Base-by-base conservation (phyloP, 1,140 invertebrate species). In the Acromyrmex heyeri region DNA sequence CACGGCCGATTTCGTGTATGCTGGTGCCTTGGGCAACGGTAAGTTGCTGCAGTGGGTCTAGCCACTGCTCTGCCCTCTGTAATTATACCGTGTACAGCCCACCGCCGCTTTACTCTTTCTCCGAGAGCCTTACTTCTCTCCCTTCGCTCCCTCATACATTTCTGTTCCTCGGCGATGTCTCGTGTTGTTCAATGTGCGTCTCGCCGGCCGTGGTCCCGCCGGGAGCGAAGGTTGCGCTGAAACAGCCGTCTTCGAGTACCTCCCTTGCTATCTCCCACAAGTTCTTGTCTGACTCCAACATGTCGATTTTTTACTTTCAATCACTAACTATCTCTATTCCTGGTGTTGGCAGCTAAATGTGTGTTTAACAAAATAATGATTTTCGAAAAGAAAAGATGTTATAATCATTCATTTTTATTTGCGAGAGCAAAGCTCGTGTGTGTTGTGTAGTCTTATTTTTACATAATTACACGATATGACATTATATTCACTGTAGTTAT, bases 11-110 rank as follows among this genome's bases (percentile, higher is more conserved):
- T 93, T 92, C 85, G 92, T 91, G 89, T 90, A 91, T 88, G 70
- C 89, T 91, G 88, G 70, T 77, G 91, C 92, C 92, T 92, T 91
- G 79, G 92, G 92, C 91, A 87, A 89, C 91, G 86, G 86, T 89
- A 91, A 90, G 87, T 92, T 92, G 92, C 91, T 91, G 88, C 86
- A 89, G 91, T 85, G 89, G 91, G 93, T 93, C 93, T 93, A 93
- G 93, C 93, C 93, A 93, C 93, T 88, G 93, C 92, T 92, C 88
- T 92, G 87, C 85, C 90, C 91, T 91, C 92, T 93, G 91, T 93
- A 93, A 93, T 93, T 93, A 93, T 93, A 92, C 82, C 92, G 85
- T 91, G 91, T 83, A 92, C 93, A 89, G 89, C 88, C 91, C 81
- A 90, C 86, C 75, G 67, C 55, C 76, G 91, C 86, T 87, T 88